Evolutionary conservation across 2,888 invertebrate genomes (phyloP).

Genomic region (Graphium colonna): DNA sequence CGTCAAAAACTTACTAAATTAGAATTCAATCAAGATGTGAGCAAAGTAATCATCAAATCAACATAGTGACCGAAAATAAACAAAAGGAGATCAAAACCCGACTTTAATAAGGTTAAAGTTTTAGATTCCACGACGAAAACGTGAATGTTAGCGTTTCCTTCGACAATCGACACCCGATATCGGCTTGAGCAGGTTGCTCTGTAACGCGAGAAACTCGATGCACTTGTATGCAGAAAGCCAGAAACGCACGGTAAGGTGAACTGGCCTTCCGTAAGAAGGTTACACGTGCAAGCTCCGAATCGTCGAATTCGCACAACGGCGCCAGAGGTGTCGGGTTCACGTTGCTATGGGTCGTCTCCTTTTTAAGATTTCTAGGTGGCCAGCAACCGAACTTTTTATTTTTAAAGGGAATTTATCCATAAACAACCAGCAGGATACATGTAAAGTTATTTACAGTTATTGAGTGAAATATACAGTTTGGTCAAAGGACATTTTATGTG

Average conservation of each 20-base stretch:
- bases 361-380: neutral
- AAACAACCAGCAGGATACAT: no score
- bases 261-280: constrained; percentile 51
- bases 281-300: constrained; percentile 55
- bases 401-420: no score
- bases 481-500: no score
- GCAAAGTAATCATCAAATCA: no score
- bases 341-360: neutral
- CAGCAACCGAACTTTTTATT: neutral
- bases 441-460: no score
- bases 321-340: constrained; percentile 25
- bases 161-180: neutral
- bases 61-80: no score
- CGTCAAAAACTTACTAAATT: no score
- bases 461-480: no score
- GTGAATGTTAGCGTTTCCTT: neutral
- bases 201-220: constrained; percentile 32
- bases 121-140: no score
- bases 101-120: no score
- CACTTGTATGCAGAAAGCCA: constrained; percentile 15
- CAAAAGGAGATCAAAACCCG: no score
- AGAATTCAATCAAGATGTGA: no score
- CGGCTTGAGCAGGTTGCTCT: constrained; percentile 33
- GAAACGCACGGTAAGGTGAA: constrained; percentile 22
- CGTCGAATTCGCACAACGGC: constrained; percentile 38